Base-by-base conservation (phyloP, 2,797 vertebrate genomes). In the Chloroceryle amazona region DNA sequence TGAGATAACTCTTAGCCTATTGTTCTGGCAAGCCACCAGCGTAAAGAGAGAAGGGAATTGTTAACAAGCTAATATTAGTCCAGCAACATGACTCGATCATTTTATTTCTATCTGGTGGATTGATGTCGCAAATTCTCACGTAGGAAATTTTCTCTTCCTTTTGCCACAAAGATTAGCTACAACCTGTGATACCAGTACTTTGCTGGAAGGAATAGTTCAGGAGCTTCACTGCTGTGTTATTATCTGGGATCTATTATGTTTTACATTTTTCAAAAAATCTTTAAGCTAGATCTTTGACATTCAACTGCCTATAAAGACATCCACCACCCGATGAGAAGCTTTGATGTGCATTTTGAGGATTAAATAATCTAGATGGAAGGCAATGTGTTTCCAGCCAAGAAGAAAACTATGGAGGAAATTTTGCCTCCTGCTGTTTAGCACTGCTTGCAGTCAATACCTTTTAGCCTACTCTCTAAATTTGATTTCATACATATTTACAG, bases 271-370 rank as follows among this genome's bases (percentile, higher is more conserved):
- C 98, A 98, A 98, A 99, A 99, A 99, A 99, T 99, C 98, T 98
- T 99, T 99, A 98, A 98, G 97, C 98, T 98, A 98, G 98, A 99
- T 99, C 98, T 99, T 98, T 98, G 98, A 99, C 98, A 99, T 99
- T 98, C 98, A 98, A 97, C 98, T 98, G 98, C 98, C 98, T 99
- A 98, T 96, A 98, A 99, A 98, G 98, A 99, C 98, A 98, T 98
- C 98, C 89, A 74, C 99, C 99, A 98, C 99, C 99, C 93, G 99
- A 98, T 98, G 99, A 97, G 99, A 98, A 95, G 98, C 99, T 99
- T 99, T 99, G 99, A 99, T 99, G 98, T 99, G 98, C 98, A 98
- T 99, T 99, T 99, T 99, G 99, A 99, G 99, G 99, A 99, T 99
- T 99, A 99, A 99, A 99, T 99, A 99, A 99, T 99, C 99, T 98